phyloP scores from a whole-genome alignment of 2,797 vertebrate species.

The Mustela erminea region DNA sequence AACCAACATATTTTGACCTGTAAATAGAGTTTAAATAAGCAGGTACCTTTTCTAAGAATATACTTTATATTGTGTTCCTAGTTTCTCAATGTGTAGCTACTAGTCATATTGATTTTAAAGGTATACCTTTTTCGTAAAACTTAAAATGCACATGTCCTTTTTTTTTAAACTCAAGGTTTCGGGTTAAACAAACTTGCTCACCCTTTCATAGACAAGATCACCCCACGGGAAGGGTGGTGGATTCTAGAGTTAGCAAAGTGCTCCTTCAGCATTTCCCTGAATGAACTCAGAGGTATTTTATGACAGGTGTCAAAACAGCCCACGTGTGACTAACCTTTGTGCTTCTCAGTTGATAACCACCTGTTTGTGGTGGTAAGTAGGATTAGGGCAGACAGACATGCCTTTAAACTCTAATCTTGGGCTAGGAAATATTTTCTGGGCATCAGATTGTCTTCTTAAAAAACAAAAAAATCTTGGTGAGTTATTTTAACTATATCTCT shows the following conservation, averaged over 20 bases:
- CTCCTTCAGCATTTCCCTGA: slow-evolving; percentile 61
- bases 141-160: background rate
- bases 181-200: slow-evolving; percentile 24
- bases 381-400: slow-evolving; percentile 4
- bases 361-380: slow-evolving; percentile 41
- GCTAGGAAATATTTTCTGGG: slow-evolving; percentile 75
- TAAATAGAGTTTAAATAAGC: slow-evolving; percentile 27
- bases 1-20: background rate
- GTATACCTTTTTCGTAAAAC: background rate
- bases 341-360: slow-evolving; percentile 64
- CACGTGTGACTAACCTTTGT: slow-evolving; percentile 74
- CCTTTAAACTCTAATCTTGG: slow-evolving; percentile 60
- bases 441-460: background rate
- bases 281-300: slow-evolving; percentile 65
- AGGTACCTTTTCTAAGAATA: background rate
- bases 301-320: slow-evolving; percentile 71
- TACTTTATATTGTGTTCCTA: background rate
- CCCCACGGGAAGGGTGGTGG: background rate
- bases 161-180: background rate
- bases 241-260: slow-evolving; percentile 34
- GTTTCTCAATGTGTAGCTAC: background rate
- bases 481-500: background rate
- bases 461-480: background rate
- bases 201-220: slow-evolving; percentile 40
- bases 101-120: background rate